These are phyloP conservation scores for Carassius auratus DNA, from an alignment of 2,113 vertebrate species.

Conservation along the genomic window DNA sequence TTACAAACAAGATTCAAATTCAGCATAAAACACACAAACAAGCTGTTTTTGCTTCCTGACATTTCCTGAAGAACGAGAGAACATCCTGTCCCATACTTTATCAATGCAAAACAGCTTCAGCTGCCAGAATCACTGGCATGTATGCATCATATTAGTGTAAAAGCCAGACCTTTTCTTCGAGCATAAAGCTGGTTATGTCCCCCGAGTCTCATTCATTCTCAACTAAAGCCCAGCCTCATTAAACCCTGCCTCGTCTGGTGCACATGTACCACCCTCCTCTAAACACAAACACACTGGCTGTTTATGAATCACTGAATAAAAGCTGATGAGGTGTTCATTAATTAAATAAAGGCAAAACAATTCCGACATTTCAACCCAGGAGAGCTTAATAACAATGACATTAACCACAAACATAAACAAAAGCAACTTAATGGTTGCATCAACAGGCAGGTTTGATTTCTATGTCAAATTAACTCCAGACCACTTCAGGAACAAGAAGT, in stretches of 20 bases:
- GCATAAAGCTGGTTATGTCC: constrained; percentile 38
- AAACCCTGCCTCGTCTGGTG: constrained; percentile 32
- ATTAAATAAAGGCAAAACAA: not conserved
- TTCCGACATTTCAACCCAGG: not conserved
- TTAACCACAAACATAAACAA: not conserved
- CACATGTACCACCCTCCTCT: constrained; percentile 18
- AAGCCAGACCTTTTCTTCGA: constrained; percentile 17
- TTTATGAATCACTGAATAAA: constrained; percentile 27
- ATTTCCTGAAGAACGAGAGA: not conserved
- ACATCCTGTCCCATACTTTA: not conserved
- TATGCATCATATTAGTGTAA: not conserved
- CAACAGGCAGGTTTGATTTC: not conserved
- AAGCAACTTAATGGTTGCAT: not conserved
- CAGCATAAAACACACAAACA: not conserved
- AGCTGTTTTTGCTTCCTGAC: not conserved
- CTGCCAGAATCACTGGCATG: constrained; percentile 13
- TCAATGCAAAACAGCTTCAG: constrained; percentile 28
- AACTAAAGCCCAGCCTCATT: constrained; percentile 14
- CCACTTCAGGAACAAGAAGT: not conserved
- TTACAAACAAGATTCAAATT: not conserved
- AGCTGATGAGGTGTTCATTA: not conserved
- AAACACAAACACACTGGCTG: constrained; percentile 45
- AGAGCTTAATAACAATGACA: not conserved
- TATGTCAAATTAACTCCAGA: not conserved
- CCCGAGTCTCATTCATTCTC: constrained; percentile 38